Evolutionary conservation across 2,888 invertebrate species (phyloP), one percentile per base, ranked within the genome.

Genomic region (Ophraella communa): DNA sequence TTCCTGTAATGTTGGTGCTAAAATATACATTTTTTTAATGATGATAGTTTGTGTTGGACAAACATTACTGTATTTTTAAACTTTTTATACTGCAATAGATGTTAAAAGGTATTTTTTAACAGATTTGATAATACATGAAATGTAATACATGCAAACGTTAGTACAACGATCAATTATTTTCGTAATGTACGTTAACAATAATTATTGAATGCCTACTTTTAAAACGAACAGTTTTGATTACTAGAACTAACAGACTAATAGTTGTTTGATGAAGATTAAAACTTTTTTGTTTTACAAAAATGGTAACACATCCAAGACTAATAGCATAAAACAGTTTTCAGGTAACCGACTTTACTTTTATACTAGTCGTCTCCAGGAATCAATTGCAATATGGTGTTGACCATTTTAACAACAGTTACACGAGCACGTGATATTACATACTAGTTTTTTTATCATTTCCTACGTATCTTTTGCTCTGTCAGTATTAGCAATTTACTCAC

Each of bases 301-400:
- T 52, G 59, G 59, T n/a, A 59, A 23, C 35, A 35, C 35, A 30
- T 33, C 35, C 27, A 14, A 21, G 11, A 51, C 35, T 51, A 59
- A 59, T 59, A 42, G 59, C 27, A 52, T 51, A 59, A 51, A 59
- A 59, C 59, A 59, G 59, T 59, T 52, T 45, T 20, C 10, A 59
- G 24, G 18, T 23, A 42, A 59, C 39, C 52, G 59, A 59, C 59
- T 39, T 58, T 58, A 58, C n/a, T 58, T 47, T 58, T 58, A 58
- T 57, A 45, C 49, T 33, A 45, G 18, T 49, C 33, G 33, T 49
- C 57, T 58, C 57, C 45, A 58, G 18, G 57, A 58, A 58, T 58
- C 57, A 58, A 58, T 58, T 49, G 57, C 57, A 58, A 58, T 57
- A 58, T 58, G 57, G 57, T 23, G 49, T 58, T 58, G 57, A 49